Base-by-base conservation (phyloP, 2,888 invertebrate genomes). In the Diarsia brunnea region DNA sequence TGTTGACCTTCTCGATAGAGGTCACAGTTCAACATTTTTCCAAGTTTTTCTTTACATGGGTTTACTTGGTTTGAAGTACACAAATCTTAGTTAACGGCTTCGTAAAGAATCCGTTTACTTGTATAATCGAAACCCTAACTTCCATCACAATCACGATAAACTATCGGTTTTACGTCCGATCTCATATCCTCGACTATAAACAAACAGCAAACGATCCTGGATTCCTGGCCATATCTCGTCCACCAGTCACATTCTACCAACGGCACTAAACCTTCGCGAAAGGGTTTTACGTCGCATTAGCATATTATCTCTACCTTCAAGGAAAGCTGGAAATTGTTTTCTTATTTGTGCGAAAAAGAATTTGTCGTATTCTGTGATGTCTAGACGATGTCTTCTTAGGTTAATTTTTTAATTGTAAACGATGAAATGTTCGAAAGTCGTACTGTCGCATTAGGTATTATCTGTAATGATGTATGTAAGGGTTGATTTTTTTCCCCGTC, bases 271-370 rank as follows among this genome's bases (percentile, higher is more conserved):
- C 67, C 60, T 71, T 67, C 11, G 43, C 68, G 24, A 75, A 82
- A 79, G 71, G 79, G 75, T 79, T 84, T 86, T 74, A 78, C 73
- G 67, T 79, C 79, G 70, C 73, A 81, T 85, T 86, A 81, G 75
- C 84, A 79, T 85, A 84, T 84, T 78, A 85, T 79, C 69, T 73
- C 60, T 51, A 67, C 72, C 69, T 72, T 49, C 1, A 53, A 65
- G 66, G 55, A 47, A 24, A n/a, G 69, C 24, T 60, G 67, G 38
- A 74, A 77, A 79, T 75, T 74, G 73, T 72, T 72, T 81, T 85
- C 77, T 83, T 85, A 83, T 85, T 81, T 81, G 71, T 67, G 24
- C 68, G 75, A 49, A 55, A 74, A 64, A 71, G 53, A 67, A 69
- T 79, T 76, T 64, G 61, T 84, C 16, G 67, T 72, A 73, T 74